phyloP scores from a whole-genome alignment of 2,113 vertebrate species.

The Proterorhinus semilunaris region DNA sequence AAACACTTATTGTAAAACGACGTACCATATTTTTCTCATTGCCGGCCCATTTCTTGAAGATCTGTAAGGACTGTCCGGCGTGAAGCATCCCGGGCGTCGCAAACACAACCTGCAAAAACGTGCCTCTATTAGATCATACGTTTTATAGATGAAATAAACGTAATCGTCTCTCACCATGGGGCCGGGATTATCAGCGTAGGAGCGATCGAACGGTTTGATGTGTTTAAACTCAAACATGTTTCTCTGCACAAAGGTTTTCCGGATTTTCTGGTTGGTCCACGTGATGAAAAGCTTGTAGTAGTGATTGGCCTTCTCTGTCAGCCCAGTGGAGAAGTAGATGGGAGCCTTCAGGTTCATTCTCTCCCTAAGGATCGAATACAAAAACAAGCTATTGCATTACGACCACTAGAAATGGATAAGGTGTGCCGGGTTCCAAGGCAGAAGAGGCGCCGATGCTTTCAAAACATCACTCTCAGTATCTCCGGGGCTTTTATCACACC shows the following conservation, averaged over 20 bases:
- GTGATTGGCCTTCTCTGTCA: slow-evolving; percentile 97
- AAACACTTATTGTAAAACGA: background rate
- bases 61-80: slow-evolving; percentile 93
- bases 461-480: too few species aligned
- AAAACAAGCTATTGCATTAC: background rate
- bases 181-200: slow-evolving; percentile 93
- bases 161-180: slow-evolving; percentile 82
- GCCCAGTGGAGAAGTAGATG: slow-evolving; percentile 96
- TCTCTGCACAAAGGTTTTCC: slow-evolving; percentile 97
- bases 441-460: too few species aligned
- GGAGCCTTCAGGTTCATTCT: slow-evolving; percentile 97
- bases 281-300: slow-evolving; percentile 99
- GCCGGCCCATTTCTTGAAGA: slow-evolving; percentile 98
- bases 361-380: slow-evolving; percentile 80
- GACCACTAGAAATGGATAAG: background rate
- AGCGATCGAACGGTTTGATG: slow-evolving; percentile 94
- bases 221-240: slow-evolving; percentile 99
- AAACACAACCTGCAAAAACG: slow-evolving; percentile 86
- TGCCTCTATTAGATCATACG: background rate
- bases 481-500: too few species aligned
- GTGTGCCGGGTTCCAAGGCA: background rate
- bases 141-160: background rate
- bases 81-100: slow-evolving; percentile 98
- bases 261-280: slow-evolving; percentile 98
- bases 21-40: slow-evolving; percentile 98